phyloP scores from a whole-genome alignment of 2,797 vertebrate genomes.

The Malurus leucopterus region DNA sequence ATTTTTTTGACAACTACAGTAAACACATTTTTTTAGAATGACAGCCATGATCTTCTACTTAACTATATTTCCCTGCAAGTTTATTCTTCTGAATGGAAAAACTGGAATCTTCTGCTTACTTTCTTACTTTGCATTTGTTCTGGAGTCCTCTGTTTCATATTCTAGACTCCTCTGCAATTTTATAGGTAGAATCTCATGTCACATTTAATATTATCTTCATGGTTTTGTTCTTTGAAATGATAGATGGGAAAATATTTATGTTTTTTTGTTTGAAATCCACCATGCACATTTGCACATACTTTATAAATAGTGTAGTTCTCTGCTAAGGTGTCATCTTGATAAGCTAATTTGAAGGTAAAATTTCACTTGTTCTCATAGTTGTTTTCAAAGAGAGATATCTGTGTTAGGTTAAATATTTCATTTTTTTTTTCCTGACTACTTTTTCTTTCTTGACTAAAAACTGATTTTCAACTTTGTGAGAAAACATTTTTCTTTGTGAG shows the following conservation, averaged over 20 bases:
- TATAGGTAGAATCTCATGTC: not conserved
- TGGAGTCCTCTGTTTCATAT: not conserved
- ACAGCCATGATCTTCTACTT: not conserved
- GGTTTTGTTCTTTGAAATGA: not conserved
- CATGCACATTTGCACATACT: not conserved
- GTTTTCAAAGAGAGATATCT: not conserved
- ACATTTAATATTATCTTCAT: not conserved
- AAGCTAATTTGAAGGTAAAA: not conserved
- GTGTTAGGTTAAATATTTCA: not conserved
- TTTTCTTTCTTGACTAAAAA: not conserved
- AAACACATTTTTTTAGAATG: not conserved
- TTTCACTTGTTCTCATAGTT: not conserved
- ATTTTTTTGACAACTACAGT: not conserved
- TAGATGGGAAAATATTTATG: not conserved
- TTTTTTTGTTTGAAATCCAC: not conserved
- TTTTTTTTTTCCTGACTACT: not conserved
- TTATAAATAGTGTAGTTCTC: not conserved
- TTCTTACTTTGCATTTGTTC: not conserved
- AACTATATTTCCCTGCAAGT: not conserved
- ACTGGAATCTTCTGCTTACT: not conserved
- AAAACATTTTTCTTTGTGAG: not conserved
- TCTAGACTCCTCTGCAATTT: not conserved
- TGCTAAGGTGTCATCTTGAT: not conserved
- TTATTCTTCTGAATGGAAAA: not conserved
- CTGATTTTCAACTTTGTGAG: not conserved